phyloP scores from a whole-genome alignment of 2,888 invertebrate species.

The Liposcelis brunnea region DNA sequence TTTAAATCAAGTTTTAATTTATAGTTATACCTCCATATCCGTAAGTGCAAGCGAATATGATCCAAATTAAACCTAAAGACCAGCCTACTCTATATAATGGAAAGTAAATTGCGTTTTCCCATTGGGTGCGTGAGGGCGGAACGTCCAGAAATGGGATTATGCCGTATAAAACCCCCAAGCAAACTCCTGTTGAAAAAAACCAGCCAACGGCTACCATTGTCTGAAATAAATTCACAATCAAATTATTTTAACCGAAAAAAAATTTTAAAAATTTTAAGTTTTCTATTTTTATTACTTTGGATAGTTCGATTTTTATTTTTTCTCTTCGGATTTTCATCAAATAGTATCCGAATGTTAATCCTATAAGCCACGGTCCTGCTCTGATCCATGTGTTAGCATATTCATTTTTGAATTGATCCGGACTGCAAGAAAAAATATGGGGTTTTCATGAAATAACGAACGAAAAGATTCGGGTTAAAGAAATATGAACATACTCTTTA shows the following conservation, averaged over 20 bases:
- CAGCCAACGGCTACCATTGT: constrained; percentile 8
- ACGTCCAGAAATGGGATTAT: too few relatives aligned
- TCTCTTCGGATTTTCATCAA: constrained; percentile 11
- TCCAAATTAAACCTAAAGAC: constrained; percentile 30
- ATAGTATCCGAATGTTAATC: constrained; percentile 13
- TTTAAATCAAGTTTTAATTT: too few relatives aligned
- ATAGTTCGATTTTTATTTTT: constrained; percentile 12
- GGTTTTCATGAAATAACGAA: background rate
- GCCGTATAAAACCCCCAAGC: too few relatives aligned
- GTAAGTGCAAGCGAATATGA: constrained; percentile 30
- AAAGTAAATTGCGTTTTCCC: constrained; percentile 25
- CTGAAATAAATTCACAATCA: constrained; percentile 8
- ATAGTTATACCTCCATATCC: constrained; percentile 32
- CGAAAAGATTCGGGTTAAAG: too few relatives aligned
- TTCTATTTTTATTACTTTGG: constrained; percentile 12
- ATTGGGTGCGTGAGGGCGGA: constrained; percentile 16
- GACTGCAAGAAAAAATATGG: constrained; percentile 2
- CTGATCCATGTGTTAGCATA: constrained; percentile 14
- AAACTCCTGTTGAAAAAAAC: too few relatives aligned
- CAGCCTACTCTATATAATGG: constrained; percentile 27
- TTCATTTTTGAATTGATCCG: constrained; percentile 13
- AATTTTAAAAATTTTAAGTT: too few relatives aligned
- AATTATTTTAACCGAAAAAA: too few relatives aligned
- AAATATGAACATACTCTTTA: too few relatives aligned
- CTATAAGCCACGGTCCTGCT: constrained; percentile 16